phyloP scores from a whole-genome alignment of 1,140 invertebrate genomes.

The Drosophila arizonae region DNA sequence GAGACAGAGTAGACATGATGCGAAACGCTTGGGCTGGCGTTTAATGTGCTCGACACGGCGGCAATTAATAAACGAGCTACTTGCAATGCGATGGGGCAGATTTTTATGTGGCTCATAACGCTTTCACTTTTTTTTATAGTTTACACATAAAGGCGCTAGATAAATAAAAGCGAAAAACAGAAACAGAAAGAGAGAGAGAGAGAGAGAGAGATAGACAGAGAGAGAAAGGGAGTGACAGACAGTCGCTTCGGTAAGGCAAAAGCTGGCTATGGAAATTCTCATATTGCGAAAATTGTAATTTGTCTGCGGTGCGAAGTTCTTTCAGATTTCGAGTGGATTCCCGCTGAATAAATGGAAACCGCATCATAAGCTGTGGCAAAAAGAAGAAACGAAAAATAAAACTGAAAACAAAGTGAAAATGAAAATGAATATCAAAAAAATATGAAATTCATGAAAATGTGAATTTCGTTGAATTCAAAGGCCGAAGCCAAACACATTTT shows the following conservation, averaged over 20 bases:
- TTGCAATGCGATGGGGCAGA: slow-evolving; percentile 34
- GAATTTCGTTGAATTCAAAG: too few relatives aligned
- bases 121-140: slow-evolving; percentile 67
- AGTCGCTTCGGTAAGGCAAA: slow-evolving; percentile 5
- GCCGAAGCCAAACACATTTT: too few relatives aligned
- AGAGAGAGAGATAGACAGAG: not conserved
- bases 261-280: slow-evolving; percentile 9
- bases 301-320: not conserved
- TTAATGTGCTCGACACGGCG: slow-evolving; percentile 49
- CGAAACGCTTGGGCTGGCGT: slow-evolving; percentile 27
- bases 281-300: not conserved
- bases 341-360: not conserved
- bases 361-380: too few relatives aligned
- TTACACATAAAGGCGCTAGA: slow-evolving; percentile 54
- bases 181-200: not conserved
- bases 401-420: too few relatives aligned
- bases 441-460: too few relatives aligned
- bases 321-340: not conserved
- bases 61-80: slow-evolving; percentile 66
- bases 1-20: not conserved
- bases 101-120: slow-evolving; percentile 51
- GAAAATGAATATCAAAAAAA: too few relatives aligned
- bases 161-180: slow-evolving; percentile 28
- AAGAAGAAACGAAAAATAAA: too few relatives aligned
- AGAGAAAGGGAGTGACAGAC: not conserved